Base-by-base conservation (phyloP, 2,888 invertebrate genomes). In the Scrobipalpa atriplicella region DNA sequence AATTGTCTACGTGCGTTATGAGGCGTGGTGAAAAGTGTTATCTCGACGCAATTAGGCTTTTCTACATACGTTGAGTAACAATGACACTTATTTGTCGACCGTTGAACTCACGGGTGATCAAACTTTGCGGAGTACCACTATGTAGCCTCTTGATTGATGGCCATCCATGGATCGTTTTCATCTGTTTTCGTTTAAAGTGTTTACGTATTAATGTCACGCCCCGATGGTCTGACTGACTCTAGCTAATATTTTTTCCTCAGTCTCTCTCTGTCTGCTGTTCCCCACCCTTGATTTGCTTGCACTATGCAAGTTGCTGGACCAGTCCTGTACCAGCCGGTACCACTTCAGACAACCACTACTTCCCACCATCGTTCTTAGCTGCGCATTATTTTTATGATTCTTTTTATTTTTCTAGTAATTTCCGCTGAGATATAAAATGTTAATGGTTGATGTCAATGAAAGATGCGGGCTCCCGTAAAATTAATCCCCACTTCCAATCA, bases 61-160 rank as follows among this genome's bases (percentile, higher is more conserved):
- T 29, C 64, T 41, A 21, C 61, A 16, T 51, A 65, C 62, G 8
- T 68, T 18, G 36, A 18, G 43, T 65, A 64, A 66, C 66, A 64
- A 68, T 63, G 63, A 36, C 29, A 60, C 64, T 38, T 54, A 66
- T 54, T 66, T 71, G 67, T 70, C 80, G 85, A 78, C 72, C 85
- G 73, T 82, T 84, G 82, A 85, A 83, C 84, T 21, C 54, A 65
- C 68, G 73, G 80, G 76, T 84, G 79, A 82, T 81, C 78, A 79
- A 78, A 78, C 79, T 81, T 76, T 74, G 69, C 69, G 70, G 71
- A 73, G 70, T 72, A 72, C 64, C 70, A 69, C 74, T 8, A 11
- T 74, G 70, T 74, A 75, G 74, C 73, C 73, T 78, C 76, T 74
- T 77, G 75, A 76, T 74, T 77, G 74, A 80, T 81, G 67, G 73